phyloP scores from a whole-genome alignment of 1,140 invertebrate genomes.

The Scylla paramamosain region DNA sequence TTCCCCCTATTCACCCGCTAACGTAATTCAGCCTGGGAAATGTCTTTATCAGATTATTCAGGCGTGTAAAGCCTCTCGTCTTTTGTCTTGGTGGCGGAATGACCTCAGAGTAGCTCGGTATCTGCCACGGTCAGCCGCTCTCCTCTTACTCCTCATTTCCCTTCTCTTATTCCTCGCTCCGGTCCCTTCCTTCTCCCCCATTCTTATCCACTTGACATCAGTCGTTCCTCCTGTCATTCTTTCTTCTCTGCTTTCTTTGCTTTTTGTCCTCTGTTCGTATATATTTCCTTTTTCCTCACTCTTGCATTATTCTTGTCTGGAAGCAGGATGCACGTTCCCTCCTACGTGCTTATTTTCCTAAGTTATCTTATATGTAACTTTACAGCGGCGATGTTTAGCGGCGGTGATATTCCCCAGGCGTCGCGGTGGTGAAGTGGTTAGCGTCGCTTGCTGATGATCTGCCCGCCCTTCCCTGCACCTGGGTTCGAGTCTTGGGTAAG shows the following conservation, averaged over 20 bases:
- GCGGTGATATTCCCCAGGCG: no score
- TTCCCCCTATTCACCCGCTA: neutral
- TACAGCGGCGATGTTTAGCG: no score
- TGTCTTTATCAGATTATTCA: constrained; percentile 33
- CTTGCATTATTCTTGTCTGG: neutral
- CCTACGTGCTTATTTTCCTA: no score
- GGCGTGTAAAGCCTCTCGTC: constrained; percentile 9
- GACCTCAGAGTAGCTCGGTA: neutral
- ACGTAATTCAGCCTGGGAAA: neutral
- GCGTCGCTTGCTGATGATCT: no score
- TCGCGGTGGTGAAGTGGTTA: no score
- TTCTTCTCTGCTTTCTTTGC: neutral
- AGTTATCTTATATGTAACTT: no score
- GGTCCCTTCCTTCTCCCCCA: neutral
- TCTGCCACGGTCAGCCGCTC: constrained; percentile 16
- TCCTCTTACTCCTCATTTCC: constrained; percentile 10
- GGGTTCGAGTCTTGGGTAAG: no score
- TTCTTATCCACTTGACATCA: neutral
- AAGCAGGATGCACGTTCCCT: no score
- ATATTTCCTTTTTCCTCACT: neutral
- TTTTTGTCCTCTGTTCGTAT: neutral
- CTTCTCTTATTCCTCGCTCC: neutral
- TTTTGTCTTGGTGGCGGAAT: constrained; percentile 31
- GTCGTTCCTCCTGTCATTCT: neutral
- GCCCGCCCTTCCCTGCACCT: no score